Conservation (phyloP, 2,797 vertebrate genomes). For the Xiphophorus birchmanni region DNA sequence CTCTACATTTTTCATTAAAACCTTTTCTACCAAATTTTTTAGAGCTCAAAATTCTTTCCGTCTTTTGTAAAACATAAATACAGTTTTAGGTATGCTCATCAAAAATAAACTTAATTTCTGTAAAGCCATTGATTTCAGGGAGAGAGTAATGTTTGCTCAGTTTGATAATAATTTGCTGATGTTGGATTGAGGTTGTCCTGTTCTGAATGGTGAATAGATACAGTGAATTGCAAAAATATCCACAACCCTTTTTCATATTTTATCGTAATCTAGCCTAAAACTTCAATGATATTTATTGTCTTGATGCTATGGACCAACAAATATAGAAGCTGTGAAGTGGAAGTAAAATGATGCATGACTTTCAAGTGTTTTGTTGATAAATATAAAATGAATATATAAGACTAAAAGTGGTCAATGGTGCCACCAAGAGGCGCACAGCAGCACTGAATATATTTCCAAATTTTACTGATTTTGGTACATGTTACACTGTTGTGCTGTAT, state of each 20-base stretch:
- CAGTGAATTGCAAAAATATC: background rate
- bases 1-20: no score
- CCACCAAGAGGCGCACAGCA: background rate
- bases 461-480: background rate
- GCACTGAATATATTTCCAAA: background rate
- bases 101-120: background rate
- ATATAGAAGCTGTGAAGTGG: background rate
- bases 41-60: background rate
- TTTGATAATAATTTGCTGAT: background rate
- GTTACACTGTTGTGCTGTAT: background rate
- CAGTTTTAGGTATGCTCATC: background rate
- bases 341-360: background rate
- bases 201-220: background rate
- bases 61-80: background rate
- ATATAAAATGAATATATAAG: background rate
- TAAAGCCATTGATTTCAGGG: no score
- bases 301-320: background rate
- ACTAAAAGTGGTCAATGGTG: background rate
- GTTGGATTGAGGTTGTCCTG: background rate
- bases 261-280: background rate
- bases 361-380: background rate
- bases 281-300: background rate
- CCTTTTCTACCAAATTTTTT: no score
- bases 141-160: background rate
- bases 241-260: background rate